Evolutionary conservation across 2,113 vertebrate genomes (phyloP), one percentile per base, ranked within the genome.

Genomic region (Proterorhinus semilunaris): DNA sequence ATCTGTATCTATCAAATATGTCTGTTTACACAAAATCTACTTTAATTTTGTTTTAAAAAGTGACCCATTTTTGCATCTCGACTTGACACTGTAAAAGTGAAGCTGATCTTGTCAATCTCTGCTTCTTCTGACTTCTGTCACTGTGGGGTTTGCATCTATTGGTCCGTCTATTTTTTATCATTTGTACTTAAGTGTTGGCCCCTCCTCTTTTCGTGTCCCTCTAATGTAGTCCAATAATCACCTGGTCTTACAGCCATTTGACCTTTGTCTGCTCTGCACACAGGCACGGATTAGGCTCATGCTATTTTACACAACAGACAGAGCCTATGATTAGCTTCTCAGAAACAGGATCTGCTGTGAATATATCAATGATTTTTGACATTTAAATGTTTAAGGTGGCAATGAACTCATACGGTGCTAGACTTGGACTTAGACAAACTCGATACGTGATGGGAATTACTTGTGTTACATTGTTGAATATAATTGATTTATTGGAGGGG

Each of bases 131-230:
- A 45, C 15, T 54, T 15, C 69, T 69, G 46, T n/a, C 43, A 61
- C 58, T 47, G 45, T 52, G 17, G 66, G 54, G 44, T 65, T 54
- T 67, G 51, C 4, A 6, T 65, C 64, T 74, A 88, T 85, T 91
- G 85, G 88, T 68, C 71, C 9, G 46, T 86, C 87, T 91, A 86
- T 91, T 91, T 87, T 68, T 85, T 78, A 82, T 69, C 69, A 68
- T 74, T 88, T 76, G 88, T 88, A 87, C 84, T 69, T 84, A 72
- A 44, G 21, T 63, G 73, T 67, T 65, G 61, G 62, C 76, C 59
- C 83, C 66, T 13, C 81, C 77, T 42, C 11, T 12, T 65, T 62
- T 15, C 53, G 61, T 57, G 16, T 73, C 68, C 68, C 17, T 71
- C 69, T 69, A 62, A 68, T 43, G 3, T 72, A 78, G 53, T 66